Evolutionary conservation across 2,888 invertebrate genomes (phyloP).

Genomic region (Ectobius pallidus): DNA sequence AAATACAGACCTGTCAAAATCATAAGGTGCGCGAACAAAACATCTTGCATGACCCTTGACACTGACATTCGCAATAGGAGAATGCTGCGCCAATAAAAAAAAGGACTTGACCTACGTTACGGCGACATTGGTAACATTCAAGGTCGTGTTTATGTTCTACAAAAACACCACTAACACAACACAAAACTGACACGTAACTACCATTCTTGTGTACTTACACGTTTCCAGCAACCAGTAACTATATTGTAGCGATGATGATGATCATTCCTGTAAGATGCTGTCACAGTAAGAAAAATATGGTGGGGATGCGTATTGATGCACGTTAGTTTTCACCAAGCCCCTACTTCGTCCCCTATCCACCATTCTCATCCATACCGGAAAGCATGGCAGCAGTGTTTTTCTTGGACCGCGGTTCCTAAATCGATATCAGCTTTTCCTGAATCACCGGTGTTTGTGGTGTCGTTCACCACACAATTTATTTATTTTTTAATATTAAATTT

Average conservation of each 20-base stretch:
- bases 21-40: too few relatives aligned
- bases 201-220: slow-evolving; percentile 32
- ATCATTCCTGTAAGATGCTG: slow-evolving; percentile 24
- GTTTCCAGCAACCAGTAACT: not conserved
- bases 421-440: slow-evolving; percentile 36
- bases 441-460: not conserved
- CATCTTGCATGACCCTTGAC: slow-evolving; percentile 27
- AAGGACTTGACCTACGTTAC: slow-evolving; percentile 42
- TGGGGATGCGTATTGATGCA: slow-evolving; percentile 31
- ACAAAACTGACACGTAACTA: not conserved
- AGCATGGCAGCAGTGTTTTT: slow-evolving; percentile 39
- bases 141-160: slow-evolving; percentile 39
- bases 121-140: slow-evolving; percentile 42
- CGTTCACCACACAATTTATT: not conserved
- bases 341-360: slow-evolving; percentile 24
- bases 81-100: slow-evolving; percentile 24
- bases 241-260: slow-evolving; percentile 1
- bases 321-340: slow-evolving; percentile 11
- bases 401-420: slow-evolving; percentile 33
- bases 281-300: slow-evolving; percentile 32
- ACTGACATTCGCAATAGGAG: slow-evolving; percentile 27
- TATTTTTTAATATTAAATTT: too few relatives aligned
- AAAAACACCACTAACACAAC: slow-evolving; percentile 23
- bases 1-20: too few relatives aligned
- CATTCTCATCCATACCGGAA: slow-evolving; percentile 35